phyloP scores from a whole-genome alignment of 2,888 invertebrate species.

The Dioctria linearis region DNA sequence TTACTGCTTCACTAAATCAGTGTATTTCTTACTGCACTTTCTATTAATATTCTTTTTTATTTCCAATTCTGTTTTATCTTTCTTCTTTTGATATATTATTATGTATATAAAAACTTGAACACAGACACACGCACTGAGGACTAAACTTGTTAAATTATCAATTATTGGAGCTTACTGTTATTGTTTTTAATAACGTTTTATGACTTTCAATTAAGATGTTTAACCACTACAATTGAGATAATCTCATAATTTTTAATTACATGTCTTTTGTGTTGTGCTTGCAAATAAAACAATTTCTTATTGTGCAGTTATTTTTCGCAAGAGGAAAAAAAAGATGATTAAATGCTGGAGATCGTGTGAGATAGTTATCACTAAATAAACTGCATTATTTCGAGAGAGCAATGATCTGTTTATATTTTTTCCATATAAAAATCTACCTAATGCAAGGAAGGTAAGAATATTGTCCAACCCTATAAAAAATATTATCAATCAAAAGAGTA shows the following conservation, averaged over 20 bases:
- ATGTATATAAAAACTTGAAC: too few relatives aligned
- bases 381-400: not conserved
- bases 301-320: slow-evolving; percentile 11
- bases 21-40: not conserved
- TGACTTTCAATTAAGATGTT: slow-evolving; percentile 34
- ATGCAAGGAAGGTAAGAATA: not conserved
- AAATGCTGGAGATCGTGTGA: slow-evolving; percentile 31
- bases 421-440: not conserved
- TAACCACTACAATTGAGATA: slow-evolving; percentile 43
- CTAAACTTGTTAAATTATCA: slow-evolving; percentile 17
- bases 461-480: not conserved
- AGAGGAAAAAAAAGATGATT: not conserved
- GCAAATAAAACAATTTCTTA: slow-evolving; percentile 31
- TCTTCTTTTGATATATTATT: not conserved
- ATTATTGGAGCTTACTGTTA: slow-evolving; percentile 11
- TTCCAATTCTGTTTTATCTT: not conserved
- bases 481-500: not conserved
- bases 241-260: slow-evolving; percentile 16
- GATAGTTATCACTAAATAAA: slow-evolving; percentile 41
- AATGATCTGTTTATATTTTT: slow-evolving; percentile 14
- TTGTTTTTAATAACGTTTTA: slow-evolving; percentile 26
- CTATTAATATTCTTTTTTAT: slow-evolving; percentile 13
- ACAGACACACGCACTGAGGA: slow-evolving; percentile 31
- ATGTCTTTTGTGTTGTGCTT: slow-evolving; percentile 12
- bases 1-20: slow-evolving; percentile 15